Evolutionary conservation across 2,797 vertebrate genomes (phyloP).

Genomic region (Periparus ater): DNA sequence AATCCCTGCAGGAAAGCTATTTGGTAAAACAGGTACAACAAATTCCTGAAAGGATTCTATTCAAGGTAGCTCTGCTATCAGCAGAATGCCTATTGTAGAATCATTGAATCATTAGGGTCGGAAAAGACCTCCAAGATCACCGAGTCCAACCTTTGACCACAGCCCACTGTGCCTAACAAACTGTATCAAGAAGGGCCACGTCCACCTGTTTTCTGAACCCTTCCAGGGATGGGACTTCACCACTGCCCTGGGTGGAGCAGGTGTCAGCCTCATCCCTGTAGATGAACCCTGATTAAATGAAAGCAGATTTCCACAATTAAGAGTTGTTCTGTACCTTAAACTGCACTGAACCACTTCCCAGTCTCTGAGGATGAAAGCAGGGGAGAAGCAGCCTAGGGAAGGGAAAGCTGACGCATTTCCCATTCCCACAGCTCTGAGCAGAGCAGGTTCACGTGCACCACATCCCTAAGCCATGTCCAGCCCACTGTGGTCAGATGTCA

Average conservation of each 20-base stretch:
- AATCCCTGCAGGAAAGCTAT: neutral
- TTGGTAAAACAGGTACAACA: neutral
- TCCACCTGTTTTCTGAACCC: neutral
- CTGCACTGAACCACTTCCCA: neutral
- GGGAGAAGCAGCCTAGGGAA: neutral
- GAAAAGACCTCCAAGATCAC: neutral
- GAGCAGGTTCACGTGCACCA: neutral
- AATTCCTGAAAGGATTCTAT: neutral
- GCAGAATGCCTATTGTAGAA: neutral
- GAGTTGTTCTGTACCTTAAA: neutral
- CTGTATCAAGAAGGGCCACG: neutral
- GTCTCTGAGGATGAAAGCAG: neutral
- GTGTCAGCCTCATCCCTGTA: neutral
- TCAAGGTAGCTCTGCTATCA: neutral
- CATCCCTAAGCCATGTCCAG: neutral
- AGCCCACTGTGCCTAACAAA: neutral
- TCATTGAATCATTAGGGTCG: neutral
- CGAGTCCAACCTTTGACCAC: neutral
- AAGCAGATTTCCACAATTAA: neutral
- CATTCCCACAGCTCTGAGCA: accelerated
- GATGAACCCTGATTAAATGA: neutral
- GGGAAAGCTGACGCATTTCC: neutral
- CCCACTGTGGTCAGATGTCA: neutral
- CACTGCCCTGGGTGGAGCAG: neutral
- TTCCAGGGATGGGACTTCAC: neutral